Evolutionary conservation across 2,797 vertebrate genomes (phyloP).

Genomic region (Rhynchotus rufescens): DNA sequence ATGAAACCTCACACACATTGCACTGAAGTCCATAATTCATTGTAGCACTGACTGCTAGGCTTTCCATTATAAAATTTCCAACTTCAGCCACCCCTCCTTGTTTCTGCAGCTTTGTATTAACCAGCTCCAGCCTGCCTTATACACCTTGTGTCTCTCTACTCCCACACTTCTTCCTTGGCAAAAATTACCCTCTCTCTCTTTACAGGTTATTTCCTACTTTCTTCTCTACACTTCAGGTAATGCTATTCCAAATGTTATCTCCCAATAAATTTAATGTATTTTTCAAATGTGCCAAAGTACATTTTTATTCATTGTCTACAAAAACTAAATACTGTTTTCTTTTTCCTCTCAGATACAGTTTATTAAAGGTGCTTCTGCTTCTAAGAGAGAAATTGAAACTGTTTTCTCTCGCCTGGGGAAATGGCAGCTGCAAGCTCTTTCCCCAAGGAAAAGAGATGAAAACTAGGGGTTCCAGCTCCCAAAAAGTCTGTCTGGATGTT

Average conservation of each 20-base stretch:
- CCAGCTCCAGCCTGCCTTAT: neutral
- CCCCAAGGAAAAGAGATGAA: neutral
- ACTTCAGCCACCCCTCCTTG: neutral
- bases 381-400: neutral
- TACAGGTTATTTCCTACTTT: neutral
- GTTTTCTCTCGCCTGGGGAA: rapidly evolving
- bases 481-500: neutral
- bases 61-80: slow-evolving; percentile 39
- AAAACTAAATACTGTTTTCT: neutral
- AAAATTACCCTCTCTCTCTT: neutral
- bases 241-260: neutral
- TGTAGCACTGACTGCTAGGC: neutral
- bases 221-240: neutral
- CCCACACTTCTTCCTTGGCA: neutral
- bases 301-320: neutral
- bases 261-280: neutral
- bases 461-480: neutral
- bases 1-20: neutral
- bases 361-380: neutral
- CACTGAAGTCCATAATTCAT: neutral
- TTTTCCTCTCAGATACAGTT: neutral
- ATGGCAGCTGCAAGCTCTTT: neutral
- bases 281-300: neutral
- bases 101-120: neutral
- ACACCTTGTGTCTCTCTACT: neutral